Evolutionary conservation across 2,888 invertebrate genomes (phyloP).

Genomic region (Blera fallax): DNA sequence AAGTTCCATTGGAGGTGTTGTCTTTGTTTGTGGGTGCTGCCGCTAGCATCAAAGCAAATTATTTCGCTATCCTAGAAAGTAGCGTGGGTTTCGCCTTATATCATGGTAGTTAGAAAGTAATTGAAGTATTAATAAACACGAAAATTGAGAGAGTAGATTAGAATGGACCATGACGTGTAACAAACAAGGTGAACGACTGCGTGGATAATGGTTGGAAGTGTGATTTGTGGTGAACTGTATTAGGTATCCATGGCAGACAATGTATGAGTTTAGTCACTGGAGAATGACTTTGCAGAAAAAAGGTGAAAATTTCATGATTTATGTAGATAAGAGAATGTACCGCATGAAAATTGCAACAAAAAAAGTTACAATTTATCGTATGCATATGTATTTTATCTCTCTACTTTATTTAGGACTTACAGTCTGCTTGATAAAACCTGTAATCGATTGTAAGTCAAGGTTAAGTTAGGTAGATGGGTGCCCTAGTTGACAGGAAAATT

Average conservation of each 20-base stretch:
- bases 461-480: no score
- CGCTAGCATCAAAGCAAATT: constrained; percentile 10
- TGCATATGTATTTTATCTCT: no score
- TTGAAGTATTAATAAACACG: neutral
- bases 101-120: constrained; percentile 24
- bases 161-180: constrained; percentile 24
- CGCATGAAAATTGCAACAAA: neutral
- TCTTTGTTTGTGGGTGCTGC: neutral
- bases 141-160: neutral
- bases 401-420: no score
- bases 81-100: constrained; percentile 9
- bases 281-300: neutral
- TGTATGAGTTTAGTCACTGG: neutral
- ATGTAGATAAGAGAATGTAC: neutral
- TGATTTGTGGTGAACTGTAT: neutral
- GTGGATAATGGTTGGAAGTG: neutral
- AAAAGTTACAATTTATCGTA: no score
- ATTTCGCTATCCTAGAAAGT: constrained; percentile 2
- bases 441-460: no score
- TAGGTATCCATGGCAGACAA: neutral
- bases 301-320: neutral
- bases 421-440: no score
- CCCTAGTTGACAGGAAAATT: no score
- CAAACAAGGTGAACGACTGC: constrained; percentile 38
- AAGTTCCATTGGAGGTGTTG: constrained; percentile 19